These are phyloP conservation scores for Alethe diademata DNA, from an alignment of 2,113 vertebrate genomes.

Conservation along the genomic window DNA sequence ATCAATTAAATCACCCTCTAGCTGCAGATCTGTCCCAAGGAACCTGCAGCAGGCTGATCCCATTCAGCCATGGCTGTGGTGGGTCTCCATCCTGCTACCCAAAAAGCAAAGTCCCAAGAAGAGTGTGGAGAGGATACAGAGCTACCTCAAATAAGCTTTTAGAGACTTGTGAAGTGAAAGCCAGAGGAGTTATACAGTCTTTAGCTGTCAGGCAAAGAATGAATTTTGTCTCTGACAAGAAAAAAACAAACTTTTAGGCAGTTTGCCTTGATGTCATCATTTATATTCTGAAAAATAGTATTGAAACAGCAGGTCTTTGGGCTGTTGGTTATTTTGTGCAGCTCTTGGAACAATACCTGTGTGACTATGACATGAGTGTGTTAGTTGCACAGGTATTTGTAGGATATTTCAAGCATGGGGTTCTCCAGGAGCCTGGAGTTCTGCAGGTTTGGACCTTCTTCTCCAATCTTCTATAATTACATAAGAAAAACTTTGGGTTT, in stretches of 20 bases:
- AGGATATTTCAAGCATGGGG: neutral
- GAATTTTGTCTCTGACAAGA: neutral
- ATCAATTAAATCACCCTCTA: neutral
- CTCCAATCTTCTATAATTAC: neutral
- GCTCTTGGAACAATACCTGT: neutral
- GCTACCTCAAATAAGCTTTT: neutral
- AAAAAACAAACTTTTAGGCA: neutral
- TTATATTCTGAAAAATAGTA: neutral
- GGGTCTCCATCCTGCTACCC: neutral
- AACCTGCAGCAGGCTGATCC: neutral
- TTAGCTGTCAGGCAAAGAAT: neutral
- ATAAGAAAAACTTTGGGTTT: neutral
- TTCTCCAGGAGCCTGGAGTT: neutral
- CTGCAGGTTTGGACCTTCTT: neutral
- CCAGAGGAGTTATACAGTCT: neutral
- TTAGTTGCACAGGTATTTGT: neutral
- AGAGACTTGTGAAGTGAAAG: neutral
- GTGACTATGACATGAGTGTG: neutral
- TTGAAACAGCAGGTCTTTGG: neutral
- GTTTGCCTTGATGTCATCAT: neutral
- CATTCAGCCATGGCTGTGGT: accelerated
- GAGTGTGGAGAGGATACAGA: accelerated
- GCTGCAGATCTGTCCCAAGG: neutral
- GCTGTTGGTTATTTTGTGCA: neutral
- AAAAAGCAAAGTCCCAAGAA: neutral